Conservation (phyloP, 2,888 invertebrate species). For the Adineta ricciae region DNA sequence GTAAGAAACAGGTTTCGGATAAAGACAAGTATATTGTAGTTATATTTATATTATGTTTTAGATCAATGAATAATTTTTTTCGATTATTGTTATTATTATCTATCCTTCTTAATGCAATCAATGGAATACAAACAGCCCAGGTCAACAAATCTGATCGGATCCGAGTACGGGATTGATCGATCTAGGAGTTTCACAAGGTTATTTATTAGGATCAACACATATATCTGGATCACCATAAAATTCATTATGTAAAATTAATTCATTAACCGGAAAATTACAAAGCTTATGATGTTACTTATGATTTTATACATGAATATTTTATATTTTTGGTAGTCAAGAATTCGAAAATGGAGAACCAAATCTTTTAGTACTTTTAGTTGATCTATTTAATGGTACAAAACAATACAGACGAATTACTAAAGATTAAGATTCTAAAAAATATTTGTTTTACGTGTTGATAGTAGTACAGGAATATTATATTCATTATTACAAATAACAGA, state of each 20-base stretch:
- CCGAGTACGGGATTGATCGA: too few relatives aligned
- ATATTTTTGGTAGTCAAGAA: background rate
- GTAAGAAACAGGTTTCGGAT: too few relatives aligned
- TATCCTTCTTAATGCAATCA: background rate
- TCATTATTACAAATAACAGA: background rate
- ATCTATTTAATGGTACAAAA: conserved; percentile 1
- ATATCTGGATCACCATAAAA: background rate
- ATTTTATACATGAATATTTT: background rate
- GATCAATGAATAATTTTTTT: conserved; percentile 1
- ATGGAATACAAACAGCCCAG: background rate
- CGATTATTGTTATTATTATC: background rate
- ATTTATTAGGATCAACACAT: conserved; percentile 8
- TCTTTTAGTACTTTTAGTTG: background rate
- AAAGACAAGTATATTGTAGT: too few relatives aligned
- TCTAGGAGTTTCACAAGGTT: conserved; percentile 1
- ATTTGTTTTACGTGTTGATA: background rate
- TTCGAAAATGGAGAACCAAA: background rate
- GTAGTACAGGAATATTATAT: conserved; percentile 1
- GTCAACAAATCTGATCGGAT: too few relatives aligned
- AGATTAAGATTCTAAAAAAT: too few relatives aligned
- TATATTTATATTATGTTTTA: too few relatives aligned
- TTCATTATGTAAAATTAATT: background rate
- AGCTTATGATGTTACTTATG: background rate
- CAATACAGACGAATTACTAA: background rate
- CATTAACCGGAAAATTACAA: background rate